phyloP scores from a whole-genome alignment of 2,888 invertebrate genomes.

The Drosophila percnosoma region DNA sequence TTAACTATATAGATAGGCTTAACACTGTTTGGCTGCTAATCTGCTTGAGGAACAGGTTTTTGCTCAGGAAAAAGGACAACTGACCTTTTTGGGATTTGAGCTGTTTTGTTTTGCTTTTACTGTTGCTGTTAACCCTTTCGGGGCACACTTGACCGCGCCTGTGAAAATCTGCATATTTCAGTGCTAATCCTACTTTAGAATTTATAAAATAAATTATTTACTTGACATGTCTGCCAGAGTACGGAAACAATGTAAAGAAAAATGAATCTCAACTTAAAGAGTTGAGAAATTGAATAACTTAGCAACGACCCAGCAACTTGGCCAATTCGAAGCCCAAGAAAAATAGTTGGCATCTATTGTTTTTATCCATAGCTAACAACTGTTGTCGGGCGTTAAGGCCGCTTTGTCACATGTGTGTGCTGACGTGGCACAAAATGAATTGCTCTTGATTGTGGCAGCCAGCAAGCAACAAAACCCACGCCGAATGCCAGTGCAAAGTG shows the following conservation, averaged over 20 bases:
- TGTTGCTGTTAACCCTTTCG: slow-evolving; percentile 50
- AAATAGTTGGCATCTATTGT: slow-evolving; percentile 59
- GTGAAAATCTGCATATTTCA: slow-evolving; percentile 76
- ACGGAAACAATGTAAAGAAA: slow-evolving; percentile 41
- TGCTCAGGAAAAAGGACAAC: slow-evolving; percentile 31
- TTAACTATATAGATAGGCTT: slow-evolving; percentile 74
- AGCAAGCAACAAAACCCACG: slow-evolving; percentile 42
- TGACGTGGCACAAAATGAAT: slow-evolving; percentile 74
- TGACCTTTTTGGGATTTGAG: slow-evolving; percentile 62
- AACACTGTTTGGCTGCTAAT: slow-evolving; percentile 70
- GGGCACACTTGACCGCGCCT: slow-evolving; percentile 57
- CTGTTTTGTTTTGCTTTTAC: slow-evolving; percentile 47
- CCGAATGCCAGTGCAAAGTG: slow-evolving; percentile 71
- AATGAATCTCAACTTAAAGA: slow-evolving; percentile 55
- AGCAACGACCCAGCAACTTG: slow-evolving; percentile 10
- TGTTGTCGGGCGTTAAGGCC: slow-evolving; percentile 30
- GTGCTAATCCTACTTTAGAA: slow-evolving; percentile 79
- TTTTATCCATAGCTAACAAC: slow-evolving; percentile 30
- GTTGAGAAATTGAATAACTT: slow-evolving; percentile 60
- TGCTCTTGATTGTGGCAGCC: slow-evolving; percentile 76
- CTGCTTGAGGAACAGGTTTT: slow-evolving; percentile 68
- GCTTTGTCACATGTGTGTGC: slow-evolving; percentile 63
- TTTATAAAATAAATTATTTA: slow-evolving; percentile 80
- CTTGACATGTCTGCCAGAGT: slow-evolving; percentile 52
- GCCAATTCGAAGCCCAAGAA: slow-evolving; percentile 43